Base-by-base conservation (phyloP, 2,888 invertebrate genomes). In the Agonopterix heracliana region DNA sequence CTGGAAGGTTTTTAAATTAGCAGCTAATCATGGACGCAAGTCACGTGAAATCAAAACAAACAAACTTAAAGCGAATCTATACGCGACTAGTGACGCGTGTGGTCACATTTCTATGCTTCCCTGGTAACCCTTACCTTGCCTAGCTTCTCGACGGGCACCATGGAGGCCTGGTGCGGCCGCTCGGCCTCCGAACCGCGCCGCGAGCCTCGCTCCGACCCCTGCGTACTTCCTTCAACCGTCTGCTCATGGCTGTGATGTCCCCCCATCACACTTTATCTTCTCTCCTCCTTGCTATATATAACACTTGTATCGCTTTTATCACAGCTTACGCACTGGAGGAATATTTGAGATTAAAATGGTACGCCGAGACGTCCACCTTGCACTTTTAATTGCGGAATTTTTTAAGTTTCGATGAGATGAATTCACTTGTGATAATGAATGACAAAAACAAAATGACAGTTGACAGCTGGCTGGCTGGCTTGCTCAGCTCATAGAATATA, bases 111-210 rank as follows among this genome's bases (percentile, higher is more conserved):
- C 3, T 5, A 26, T 9, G 3, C 38, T 38, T 38, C 2, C 3
- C 38, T 26, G 3, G 38, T 38, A 10, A 4, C 11, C 13, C 71
- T 76, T 75, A 93, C 93, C 90, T 95, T 94, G 54, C 93, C 91
- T 46, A 95, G 86, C 79, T 93, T 94, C 71, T 95, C 95, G 46
- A 95, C 89, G 10, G 95, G 94, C 58, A 93, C 86, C 72, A 95
- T 89, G 48, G 92, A 92, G n/a, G 67, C 52, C 34, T 90, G 89
- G 52, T 89, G 88, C 1, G 77, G 63, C 52, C 69, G 67, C 36
- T 83, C 84, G 17, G 91, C 91, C 59, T 72, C 70, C 44, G 70
- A 80, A 35, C 89, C 90, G 58, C 90, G 85, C 46, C 82, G 81
- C 1, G 82, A 89, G 42, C 71, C 53, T 1, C 66, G 68, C 89